These are phyloP conservation scores for Cercocebus atys DNA, from an alignment of 2,113 vertebrate genomes.

Conservation along the genomic window DNA sequence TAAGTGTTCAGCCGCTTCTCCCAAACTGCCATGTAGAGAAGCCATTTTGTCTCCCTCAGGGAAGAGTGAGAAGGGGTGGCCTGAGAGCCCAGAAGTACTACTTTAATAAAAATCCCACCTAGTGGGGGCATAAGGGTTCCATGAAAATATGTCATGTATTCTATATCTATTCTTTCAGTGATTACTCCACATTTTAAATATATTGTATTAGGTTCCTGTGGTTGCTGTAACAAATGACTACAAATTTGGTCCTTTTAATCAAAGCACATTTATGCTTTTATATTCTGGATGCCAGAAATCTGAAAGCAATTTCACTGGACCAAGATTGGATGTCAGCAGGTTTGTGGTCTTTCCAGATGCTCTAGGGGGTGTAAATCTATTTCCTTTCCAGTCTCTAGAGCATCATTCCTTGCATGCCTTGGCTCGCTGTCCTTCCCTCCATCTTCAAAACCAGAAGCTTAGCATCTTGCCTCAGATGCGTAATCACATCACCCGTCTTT, in stretches of 20 bases:
- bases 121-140: too few species aligned
- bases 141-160: neutral
- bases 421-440: neutral
- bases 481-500: neutral
- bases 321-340: neutral
- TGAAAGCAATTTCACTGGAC: neutral
- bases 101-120: neutral
- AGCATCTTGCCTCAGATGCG: neutral
- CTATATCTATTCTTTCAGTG: neutral
- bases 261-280: neutral
- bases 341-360: neutral
- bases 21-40: neutral
- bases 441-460: neutral
- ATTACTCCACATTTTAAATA: neutral
- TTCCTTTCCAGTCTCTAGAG: neutral
- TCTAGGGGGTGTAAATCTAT: fast-evolving
- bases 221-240: neutral
- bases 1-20: neutral
- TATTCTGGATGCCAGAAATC: neutral
- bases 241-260: neutral
- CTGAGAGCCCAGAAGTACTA: neutral
- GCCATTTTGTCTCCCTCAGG: neutral
- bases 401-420: neutral
- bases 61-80: neutral
- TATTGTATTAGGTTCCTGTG: neutral